A percentile compares a stretch with the other conserved stretches of the same genome.
Evolutionary conservation across 2,113 vertebrate genomes (phyloP).

Genomic region (Stomatorhinus ivindoensis): DNA sequence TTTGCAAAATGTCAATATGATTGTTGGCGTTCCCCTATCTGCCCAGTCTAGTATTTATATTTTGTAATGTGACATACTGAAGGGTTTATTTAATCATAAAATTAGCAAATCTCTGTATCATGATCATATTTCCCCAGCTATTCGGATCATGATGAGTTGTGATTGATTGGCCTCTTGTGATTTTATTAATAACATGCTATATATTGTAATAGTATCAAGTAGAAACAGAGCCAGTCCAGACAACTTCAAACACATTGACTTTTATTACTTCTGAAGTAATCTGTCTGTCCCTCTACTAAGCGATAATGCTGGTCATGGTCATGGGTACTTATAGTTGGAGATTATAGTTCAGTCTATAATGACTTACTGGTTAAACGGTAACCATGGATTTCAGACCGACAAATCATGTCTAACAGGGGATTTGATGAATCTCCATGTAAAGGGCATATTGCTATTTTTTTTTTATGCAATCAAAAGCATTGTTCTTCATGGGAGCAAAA

Average conservation of each 20-base stretch:
- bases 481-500: neutral
- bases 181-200: neutral
- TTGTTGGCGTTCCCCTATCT: neutral
- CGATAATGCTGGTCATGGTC: neutral
- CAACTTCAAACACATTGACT: neutral
- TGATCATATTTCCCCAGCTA: neutral
- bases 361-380: neutral
- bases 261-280: neutral
- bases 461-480: neutral
- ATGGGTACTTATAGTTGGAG: neutral
- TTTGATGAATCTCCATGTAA: neutral
- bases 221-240: neutral
- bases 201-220: neutral
- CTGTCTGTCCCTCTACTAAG: neutral
- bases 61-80: neutral
- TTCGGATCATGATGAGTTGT: neutral
- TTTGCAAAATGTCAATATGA: neutral
- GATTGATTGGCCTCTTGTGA: neutral
- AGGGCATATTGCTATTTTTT: neutral
- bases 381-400: neutral
- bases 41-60: neutral
- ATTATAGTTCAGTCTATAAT: neutral
- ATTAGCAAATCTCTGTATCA: neutral
- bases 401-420: neutral
- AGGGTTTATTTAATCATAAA: neutral